Evolutionary conservation across 1,140 invertebrate genomes (phyloP).

Genomic region (Lasioglossum albipes): DNA sequence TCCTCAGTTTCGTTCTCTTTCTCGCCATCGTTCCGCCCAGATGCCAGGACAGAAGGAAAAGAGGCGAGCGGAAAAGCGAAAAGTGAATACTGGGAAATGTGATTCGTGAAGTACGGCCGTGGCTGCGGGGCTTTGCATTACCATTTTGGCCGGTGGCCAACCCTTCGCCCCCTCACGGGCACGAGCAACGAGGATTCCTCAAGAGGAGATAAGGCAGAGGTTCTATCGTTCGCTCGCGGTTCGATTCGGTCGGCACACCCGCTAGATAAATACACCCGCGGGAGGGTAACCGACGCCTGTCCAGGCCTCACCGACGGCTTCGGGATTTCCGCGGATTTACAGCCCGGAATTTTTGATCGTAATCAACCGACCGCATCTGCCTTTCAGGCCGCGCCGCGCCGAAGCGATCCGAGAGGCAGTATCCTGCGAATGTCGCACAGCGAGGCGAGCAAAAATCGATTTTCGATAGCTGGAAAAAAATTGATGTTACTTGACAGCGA

Average conservation of each 20-base stretch:
- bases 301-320: constrained; percentile 21
- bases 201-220: constrained; percentile 65
- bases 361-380: constrained; percentile 46
- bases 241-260: constrained; percentile 58
- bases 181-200: constrained; percentile 51
- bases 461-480: too few relatives aligned
- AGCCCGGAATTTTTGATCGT: constrained; percentile 63
- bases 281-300: constrained; percentile 38
- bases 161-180: constrained; percentile 36
- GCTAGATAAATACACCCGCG: constrained; percentile 62
- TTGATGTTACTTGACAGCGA: too few relatives aligned
- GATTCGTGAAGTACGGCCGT: constrained; percentile 60
- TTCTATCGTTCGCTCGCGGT: constrained; percentile 48
- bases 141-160: constrained; percentile 69
- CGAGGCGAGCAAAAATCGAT: too few relatives aligned
- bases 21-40: constrained; percentile 14
- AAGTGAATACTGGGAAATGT: constrained; percentile 70
- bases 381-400: neutral
- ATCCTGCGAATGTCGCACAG: too few relatives aligned
- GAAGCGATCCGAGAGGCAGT: neutral
- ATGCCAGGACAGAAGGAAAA: constrained; percentile 46
- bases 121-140: constrained; percentile 65
- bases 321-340: constrained; percentile 63
- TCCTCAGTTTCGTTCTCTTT: neutral
- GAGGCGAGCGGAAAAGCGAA: constrained; percentile 58